Evolutionary conservation across 2,113 vertebrate genomes (phyloP), one percentile per base, ranked within the genome.

Genomic region (Austrofundulus limnaeus): DNA sequence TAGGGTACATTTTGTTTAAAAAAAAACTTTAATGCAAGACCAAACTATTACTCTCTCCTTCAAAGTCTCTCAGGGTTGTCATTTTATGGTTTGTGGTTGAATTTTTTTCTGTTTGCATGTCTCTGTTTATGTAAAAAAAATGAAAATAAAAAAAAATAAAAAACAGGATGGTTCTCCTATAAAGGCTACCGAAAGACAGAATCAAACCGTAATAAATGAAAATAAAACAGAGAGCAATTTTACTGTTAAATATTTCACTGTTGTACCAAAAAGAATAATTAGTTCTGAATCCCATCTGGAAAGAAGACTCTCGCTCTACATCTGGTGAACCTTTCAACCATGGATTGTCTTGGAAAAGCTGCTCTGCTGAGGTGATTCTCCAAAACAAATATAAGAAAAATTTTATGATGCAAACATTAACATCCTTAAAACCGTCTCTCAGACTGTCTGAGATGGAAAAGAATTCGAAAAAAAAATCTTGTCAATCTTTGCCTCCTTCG

Each of bases 401-500:
- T 45, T 20, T 14, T 31, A 12, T 13, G 17, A 15, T 8, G 46
- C 14, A 37, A 20, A 23, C 11, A 34, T 28, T 19, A 49, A 41
- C 54, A 1, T 42, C 19, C 31, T 66, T 17, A 37, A 55, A 52
- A 51, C 2, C 2, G 24, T 47, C 47, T 64, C n/a, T 65, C 19
- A 65, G 0, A n/a, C 47, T 52, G 56, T 15, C 11, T 53, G 28
- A 60, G 13, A 63, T 10, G 25, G 2, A 65, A n/a, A 41, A 13
- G 39, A 13, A 19, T 47, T 1, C 19, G 17, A 42, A 12, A 59
- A 8, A 68, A 31, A 65, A 48, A 53, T 41, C 57, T 38, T 48
- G 51, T 59, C 46, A 7, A 67, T 59, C 28, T 10, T 53, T 66
- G 34, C 42, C 54, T 34, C 2, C 16, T 49, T 2, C 16, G 31